Evolutionary conservation across 2,888 invertebrate genomes (phyloP).

Genomic region (Platerodrilus igneus): DNA sequence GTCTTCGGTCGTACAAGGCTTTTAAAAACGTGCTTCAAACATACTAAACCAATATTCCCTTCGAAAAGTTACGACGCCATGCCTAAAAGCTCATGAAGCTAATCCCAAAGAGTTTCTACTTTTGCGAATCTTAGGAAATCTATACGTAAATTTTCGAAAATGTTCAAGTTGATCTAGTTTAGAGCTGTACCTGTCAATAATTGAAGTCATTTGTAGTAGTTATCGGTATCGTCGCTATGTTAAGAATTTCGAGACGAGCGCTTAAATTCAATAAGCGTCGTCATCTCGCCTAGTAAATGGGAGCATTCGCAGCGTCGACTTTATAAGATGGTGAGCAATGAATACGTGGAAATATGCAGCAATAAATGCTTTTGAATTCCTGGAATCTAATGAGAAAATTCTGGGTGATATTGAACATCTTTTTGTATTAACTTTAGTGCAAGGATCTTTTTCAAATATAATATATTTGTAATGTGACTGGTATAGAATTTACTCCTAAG

Average conservation of each 20-base stretch:
- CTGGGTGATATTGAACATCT: too few relatives aligned
- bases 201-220: conserved; percentile 36
- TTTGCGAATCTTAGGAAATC: too few relatives aligned
- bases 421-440: too few relatives aligned
- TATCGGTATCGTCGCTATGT: conserved; percentile 33
- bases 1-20: conserved; percentile 6
- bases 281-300: conserved; percentile 32
- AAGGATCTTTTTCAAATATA: too few relatives aligned
- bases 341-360: conserved; percentile 38
- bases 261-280: conserved; percentile 41
- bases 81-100: conserved; percentile 22
- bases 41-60: conserved; percentile 23
- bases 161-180: conserved; percentile 20
- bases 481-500: too few relatives aligned
- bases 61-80: conserved; percentile 21
- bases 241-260: conserved; percentile 37
- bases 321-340: conserved; percentile 24
- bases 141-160: too few relatives aligned
- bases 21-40: conserved; percentile 20
- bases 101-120: conserved; percentile 17
- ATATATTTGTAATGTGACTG: too few relatives aligned
- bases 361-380: conserved; percentile 25
- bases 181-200: conserved; percentile 32
- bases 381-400: conserved; percentile 15
- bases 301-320: conserved; percentile 29